These are phyloP conservation scores for Hanleya hanleyi DNA, from an alignment of 2,888 invertebrate genomes.

Conservation along the genomic window DNA sequence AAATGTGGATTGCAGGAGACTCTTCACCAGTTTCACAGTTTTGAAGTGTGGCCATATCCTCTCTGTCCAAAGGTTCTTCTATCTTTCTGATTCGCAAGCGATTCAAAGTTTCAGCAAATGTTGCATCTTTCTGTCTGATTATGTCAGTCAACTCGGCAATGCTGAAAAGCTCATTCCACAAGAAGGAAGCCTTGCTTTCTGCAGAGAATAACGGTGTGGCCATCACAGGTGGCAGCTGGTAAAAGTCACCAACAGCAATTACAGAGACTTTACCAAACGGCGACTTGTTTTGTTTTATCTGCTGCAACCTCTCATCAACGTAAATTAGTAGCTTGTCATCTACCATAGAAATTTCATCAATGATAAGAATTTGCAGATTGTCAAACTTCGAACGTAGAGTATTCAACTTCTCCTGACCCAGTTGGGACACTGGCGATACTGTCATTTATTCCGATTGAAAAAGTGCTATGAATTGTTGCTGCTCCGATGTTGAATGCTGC, in stretches of 20 bases:
- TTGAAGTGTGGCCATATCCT: slow-evolving; percentile 10
- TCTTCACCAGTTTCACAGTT: slow-evolving; percentile 16
- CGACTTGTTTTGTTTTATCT: slow-evolving; percentile 24
- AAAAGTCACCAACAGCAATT: slow-evolving; percentile 26
- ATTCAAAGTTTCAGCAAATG: slow-evolving; percentile 17
- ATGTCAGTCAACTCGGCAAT: slow-evolving; percentile 1
- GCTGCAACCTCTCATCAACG: slow-evolving; percentile 20
- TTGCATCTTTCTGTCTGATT: neutral
- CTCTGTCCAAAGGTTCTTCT: neutral
- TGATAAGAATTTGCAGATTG: slow-evolving; percentile 19
- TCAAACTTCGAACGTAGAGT: slow-evolving; percentile 11
- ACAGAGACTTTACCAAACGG: slow-evolving; percentile 24
- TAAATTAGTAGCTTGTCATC: slow-evolving; percentile 12
- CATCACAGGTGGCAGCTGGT: slow-evolving; percentile 18
- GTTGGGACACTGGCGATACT: slow-evolving; percentile 16
- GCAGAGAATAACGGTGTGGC: neutral
- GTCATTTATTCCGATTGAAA: neutral
- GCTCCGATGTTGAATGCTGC: slow-evolving; percentile 21
- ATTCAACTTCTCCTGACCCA: slow-evolving; percentile 11
- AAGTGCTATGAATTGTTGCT: slow-evolving; percentile 16
- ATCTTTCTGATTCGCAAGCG: slow-evolving; percentile 19
- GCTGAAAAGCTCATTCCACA: slow-evolving; percentile 12
- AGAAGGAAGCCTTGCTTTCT: neutral
- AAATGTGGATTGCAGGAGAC: slow-evolving; percentile 24
- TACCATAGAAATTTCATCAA: slow-evolving; percentile 29